Percentiles rank a stretch among this genome's conserved stretches.
Conservation (phyloP, 2,113 vertebrate species). For the Hippocampus barbouri region DNA sequence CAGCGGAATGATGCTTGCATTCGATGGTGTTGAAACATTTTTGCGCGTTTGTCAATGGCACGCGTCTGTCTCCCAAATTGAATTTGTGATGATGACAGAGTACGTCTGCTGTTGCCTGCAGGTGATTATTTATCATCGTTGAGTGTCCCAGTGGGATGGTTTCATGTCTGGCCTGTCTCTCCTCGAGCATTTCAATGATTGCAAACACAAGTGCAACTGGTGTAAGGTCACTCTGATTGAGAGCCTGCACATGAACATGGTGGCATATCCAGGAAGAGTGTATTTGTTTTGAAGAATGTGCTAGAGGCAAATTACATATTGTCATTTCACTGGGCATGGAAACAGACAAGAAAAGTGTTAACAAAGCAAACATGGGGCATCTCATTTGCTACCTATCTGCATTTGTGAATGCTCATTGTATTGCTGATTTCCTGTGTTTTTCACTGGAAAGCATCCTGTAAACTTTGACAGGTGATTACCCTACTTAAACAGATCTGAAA, state of each 20-base stretch:
- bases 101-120: slow-evolving; percentile 56
- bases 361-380: slow-evolving; percentile 6
- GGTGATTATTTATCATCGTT: slow-evolving; percentile 66
- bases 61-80: slow-evolving; percentile 45
- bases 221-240: slow-evolving; percentile 40
- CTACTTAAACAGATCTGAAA: too few species aligned
- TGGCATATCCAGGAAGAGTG: slow-evolving; percentile 2
- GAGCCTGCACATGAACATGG: background rate
- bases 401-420: background rate
- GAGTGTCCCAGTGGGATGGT: slow-evolving; percentile 37
- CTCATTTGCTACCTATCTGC: slow-evolving; percentile 13
- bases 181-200: slow-evolving; percentile 39
- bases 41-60: slow-evolving; percentile 4
- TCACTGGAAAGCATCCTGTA: background rate
- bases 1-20: slow-evolving; percentile 36
- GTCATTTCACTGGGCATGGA: slow-evolving; percentile 16
- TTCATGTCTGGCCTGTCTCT: slow-evolving; percentile 41
- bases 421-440: background rate
- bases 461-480: background rate
- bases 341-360: slow-evolving; percentile 19
- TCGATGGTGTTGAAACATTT: slow-evolving; percentile 15
- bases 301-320: background rate
- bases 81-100: slow-evolving; percentile 64
- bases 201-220: slow-evolving; percentile 45
- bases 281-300: background rate